A percentile compares a stretch with the other conserved stretches of the same genome.
phyloP scores from a whole-genome alignment of 2,888 invertebrate genomes.

The Troides oblongomaculatus region DNA sequence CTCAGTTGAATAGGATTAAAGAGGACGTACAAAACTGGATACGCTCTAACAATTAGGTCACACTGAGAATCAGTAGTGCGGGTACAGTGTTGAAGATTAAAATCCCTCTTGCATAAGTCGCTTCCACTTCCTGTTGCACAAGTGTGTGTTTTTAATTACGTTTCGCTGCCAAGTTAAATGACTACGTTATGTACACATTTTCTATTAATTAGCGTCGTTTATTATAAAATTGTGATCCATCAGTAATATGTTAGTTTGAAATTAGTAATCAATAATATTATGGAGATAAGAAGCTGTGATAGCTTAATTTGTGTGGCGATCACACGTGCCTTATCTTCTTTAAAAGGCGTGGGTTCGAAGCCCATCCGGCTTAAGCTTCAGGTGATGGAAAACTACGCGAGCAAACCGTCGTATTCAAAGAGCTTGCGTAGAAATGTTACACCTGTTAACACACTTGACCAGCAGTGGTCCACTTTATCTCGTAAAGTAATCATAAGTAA shows the following conservation, averaged over 20 bases:
- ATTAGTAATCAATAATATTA: too few relatives aligned
- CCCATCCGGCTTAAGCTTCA: too few relatives aligned
- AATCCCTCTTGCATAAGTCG: neutral
- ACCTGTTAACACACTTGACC: too few relatives aligned
- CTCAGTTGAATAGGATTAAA: neutral
- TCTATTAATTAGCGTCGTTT: neutral
- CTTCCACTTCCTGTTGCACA: slow-evolving; percentile 2
- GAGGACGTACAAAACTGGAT: neutral
- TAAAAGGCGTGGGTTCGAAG: too few relatives aligned
- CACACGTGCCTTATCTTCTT: too few relatives aligned
- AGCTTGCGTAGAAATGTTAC: too few relatives aligned
- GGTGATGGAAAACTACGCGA: too few relatives aligned
- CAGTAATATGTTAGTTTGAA: neutral
- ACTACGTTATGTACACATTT: neutral
- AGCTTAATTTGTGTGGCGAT: too few relatives aligned
- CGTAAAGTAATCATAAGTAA: neutral
- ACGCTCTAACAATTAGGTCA: slow-evolving; percentile 1
- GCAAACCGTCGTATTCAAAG: too few relatives aligned
- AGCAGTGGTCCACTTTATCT: too few relatives aligned
- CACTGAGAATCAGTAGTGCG: neutral
- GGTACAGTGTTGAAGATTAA: slow-evolving; percentile 1
- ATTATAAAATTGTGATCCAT: neutral
- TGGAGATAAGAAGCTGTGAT: too few relatives aligned
- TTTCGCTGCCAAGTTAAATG: neutral
- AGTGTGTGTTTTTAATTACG: neutral